Evolutionary conservation across 1,140 invertebrate species (phyloP).

Genomic region (Lepidostoma basale): DNA sequence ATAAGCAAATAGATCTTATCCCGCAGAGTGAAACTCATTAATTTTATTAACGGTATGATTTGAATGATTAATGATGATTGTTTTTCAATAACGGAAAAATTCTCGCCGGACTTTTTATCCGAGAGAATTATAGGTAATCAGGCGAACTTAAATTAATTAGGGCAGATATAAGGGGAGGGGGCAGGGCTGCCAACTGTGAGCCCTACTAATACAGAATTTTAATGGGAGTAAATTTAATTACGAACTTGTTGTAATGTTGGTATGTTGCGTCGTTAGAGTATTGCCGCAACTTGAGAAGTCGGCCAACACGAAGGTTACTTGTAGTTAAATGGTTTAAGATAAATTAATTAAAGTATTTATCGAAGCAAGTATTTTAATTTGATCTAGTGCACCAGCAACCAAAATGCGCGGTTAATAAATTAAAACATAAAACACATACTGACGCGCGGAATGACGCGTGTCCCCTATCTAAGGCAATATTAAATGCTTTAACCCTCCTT

Average conservation of each 20-base stretch:
- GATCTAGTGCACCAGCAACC: too few species aligned
- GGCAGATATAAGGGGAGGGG: not conserved
- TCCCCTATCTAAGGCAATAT: too few species aligned
- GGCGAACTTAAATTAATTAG: not conserved
- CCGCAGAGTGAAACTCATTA: too few species aligned
- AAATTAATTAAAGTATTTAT: too few species aligned
- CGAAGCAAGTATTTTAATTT: too few species aligned
- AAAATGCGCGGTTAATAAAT: too few species aligned
- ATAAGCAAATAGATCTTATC: too few species aligned
- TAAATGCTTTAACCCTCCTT: too few species aligned
- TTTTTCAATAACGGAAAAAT: not conserved
- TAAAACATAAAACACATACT: too few species aligned
- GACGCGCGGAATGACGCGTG: too few species aligned
- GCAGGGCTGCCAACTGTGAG: not conserved
- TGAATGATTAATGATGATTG: not conserved
- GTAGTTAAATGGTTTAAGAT: too few species aligned
- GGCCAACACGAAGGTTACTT: too few species aligned
- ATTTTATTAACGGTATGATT: not conserved
- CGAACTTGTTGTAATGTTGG: slow-evolving; percentile 34
- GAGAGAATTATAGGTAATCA: not conserved
- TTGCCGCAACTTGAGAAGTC: slow-evolving; percentile 9
- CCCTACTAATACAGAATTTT: slow-evolving; percentile 30
- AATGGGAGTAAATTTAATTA: slow-evolving; percentile 43
- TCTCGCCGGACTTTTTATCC: not conserved
- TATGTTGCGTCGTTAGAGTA: slow-evolving; percentile 38